Evolutionary conservation across 2,888 invertebrate species (phyloP), one percentile per base, ranked within the genome.

Genomic region (Bembecia ichneumoniformis): DNA sequence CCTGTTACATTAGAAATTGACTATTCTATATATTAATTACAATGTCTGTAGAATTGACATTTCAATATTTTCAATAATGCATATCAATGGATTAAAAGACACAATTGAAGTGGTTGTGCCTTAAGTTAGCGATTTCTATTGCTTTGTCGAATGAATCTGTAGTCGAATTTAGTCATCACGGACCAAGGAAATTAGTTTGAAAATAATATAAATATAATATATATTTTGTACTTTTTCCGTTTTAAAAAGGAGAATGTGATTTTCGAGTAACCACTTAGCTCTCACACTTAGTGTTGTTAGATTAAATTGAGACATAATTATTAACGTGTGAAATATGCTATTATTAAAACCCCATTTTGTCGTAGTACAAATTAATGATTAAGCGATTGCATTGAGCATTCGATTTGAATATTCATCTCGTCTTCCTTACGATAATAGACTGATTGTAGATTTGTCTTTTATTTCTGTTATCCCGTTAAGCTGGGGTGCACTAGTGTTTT

Each of bases 401-500:
- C 63, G 62, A 11, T 44, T 64, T 68, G 60, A 55, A 58, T 61
- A 55, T 58, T 61, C 58, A 61, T 59, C 59, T 59, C 65, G 83
- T 84, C 84, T 86, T 84, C 84, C 84, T 78, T 66, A 64, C 67
- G 65, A 67, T 62, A 58, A 78, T 79, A 82, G 82, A 83, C 82
- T 83, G 82, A 82, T 64, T 62, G 66, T 76, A 79, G 75, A 28
- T 71, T 71, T 63, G 68, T 68, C 68, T 62, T 72, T 63, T 62
- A 55, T 52, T 56, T 63, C 68, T 65, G 58, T 52, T 63, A 75
- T 80, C 82, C 79, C 74, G 65, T 58, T 63, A 62, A 64, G 68
- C 84, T 86, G 84, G 84, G 84, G 82, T 86, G 84, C 84, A 86
- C 84, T 86, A 78, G 77, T 75, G 75, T 69, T 65, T 60, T 45